Conservation (phyloP, 2,888 invertebrate genomes). For the Rhaphigaster nebulosa region DNA sequence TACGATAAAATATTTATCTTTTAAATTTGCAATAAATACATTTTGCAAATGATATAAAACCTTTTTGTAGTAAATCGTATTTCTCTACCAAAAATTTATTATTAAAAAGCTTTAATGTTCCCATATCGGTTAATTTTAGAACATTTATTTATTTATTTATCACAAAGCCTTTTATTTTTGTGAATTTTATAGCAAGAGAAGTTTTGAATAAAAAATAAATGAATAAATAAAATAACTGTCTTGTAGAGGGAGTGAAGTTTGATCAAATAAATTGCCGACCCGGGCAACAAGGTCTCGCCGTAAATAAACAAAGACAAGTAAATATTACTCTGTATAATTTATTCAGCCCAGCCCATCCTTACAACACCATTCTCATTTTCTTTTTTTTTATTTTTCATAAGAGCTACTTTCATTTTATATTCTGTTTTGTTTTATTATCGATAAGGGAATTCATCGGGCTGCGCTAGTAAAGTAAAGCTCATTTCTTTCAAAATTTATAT, state of each 20-base stretch:
- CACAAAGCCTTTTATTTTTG: too few species aligned
- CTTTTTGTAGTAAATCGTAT: too few species aligned
- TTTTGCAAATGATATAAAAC: too few species aligned
- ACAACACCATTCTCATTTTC: slow-evolving; percentile 11
- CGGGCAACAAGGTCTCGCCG: background rate
- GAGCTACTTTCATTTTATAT: slow-evolving; percentile 38
- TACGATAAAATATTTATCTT: too few species aligned
- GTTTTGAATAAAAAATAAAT: background rate
- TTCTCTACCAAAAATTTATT: too few species aligned
- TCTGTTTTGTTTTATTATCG: slow-evolving; percentile 33
- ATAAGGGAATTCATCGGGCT: background rate
- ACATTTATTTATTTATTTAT: too few species aligned
- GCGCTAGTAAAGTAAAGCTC: background rate
- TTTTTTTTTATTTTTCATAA: slow-evolving; percentile 33
- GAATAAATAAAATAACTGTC: background rate
- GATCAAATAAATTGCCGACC: slow-evolving; percentile 26
- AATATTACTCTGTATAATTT: slow-evolving; percentile 20
- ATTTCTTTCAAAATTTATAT: background rate
- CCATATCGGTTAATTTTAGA: too few species aligned
- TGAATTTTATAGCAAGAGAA: too few species aligned
- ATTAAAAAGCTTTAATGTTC: too few species aligned
- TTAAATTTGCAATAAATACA: too few species aligned
- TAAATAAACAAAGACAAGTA: slow-evolving; percentile 41
- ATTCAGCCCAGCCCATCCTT: background rate
- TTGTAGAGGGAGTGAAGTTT: background rate